A percentile compares a stretch with the other conserved stretches of the same genome.
These are phyloP conservation scores for Oxyura jamaicensis DNA, from an alignment of 2,113 vertebrate genomes.

Conservation along the genomic window DNA sequence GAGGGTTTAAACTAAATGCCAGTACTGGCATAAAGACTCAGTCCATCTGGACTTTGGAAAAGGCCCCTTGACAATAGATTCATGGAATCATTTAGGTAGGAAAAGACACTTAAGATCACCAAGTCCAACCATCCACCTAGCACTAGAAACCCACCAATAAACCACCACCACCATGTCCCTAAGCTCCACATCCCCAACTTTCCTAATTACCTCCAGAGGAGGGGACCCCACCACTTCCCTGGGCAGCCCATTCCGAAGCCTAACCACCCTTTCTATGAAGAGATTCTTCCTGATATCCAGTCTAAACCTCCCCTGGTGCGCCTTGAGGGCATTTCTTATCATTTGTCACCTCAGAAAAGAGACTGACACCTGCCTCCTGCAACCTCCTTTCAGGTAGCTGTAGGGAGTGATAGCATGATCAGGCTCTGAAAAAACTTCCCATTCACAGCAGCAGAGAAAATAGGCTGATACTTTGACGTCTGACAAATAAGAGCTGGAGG, in stretches of 20 bases:
- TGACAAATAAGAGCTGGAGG: background rate
- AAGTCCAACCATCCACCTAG: too few relatives aligned
- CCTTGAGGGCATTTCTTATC: background rate
- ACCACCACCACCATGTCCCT: too few relatives aligned
- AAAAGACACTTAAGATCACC: too few relatives aligned
- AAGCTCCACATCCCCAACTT: too few relatives aligned
- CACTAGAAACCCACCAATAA: too few relatives aligned
- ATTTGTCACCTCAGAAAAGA: too few relatives aligned
- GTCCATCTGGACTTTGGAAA: background rate
- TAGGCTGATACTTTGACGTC: background rate
- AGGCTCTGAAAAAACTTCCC: background rate
- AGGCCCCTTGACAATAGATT: background rate
- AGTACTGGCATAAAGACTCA: background rate
- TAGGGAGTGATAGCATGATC: background rate
- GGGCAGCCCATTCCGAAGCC: too few relatives aligned
- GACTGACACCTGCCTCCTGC: too few relatives aligned
- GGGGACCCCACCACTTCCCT: too few relatives aligned
- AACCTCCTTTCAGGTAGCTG: too few relatives aligned
- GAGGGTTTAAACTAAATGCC: background rate
- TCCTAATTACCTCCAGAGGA: too few relatives aligned
- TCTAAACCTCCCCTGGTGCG: background rate
- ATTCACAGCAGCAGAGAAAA: background rate
- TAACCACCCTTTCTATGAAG: background rate
- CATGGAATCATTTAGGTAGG: too few relatives aligned
- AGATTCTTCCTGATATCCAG: background rate